These are phyloP conservation scores for Ochropleura leucogaster DNA, from an alignment of 2,888 invertebrate species.

Conservation along the genomic window DNA sequence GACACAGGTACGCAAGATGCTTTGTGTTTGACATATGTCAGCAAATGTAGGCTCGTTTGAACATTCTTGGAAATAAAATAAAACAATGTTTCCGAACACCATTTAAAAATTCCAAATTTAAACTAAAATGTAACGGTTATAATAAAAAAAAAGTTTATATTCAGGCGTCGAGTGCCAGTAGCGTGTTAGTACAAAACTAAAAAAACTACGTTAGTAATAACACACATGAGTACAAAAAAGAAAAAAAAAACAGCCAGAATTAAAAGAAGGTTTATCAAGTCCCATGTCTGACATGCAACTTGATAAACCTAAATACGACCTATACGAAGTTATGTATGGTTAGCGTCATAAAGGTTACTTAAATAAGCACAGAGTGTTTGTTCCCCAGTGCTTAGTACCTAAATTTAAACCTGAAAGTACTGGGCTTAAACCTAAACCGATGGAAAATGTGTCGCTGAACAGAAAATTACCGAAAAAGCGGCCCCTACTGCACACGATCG, in stretches of 20 bases:
- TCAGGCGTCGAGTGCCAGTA: too few relatives aligned
- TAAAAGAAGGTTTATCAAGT: too few relatives aligned
- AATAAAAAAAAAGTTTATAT: background rate
- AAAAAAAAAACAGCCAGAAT: too few relatives aligned
- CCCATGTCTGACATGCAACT: too few relatives aligned
- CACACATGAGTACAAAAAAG: too few relatives aligned
- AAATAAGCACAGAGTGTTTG: background rate
- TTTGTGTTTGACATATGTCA: conserved; percentile 43
- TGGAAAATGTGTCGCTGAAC: conserved; percentile 63
- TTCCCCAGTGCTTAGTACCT: conserved; percentile 14
- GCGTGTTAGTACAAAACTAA: too few relatives aligned
- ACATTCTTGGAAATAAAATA: conserved; percentile 21
- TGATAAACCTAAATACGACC: background rate
- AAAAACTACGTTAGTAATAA: too few relatives aligned
- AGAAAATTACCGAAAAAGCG: conserved; percentile 59
- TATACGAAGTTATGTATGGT: too few relatives aligned
- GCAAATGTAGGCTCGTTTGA: conserved; percentile 9
- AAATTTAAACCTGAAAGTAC: conserved; percentile 20
- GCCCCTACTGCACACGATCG: conserved; percentile 72
- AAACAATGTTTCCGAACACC: background rate
- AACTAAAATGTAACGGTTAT: background rate
- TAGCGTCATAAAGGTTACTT: conserved; percentile 5
- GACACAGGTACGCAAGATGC: conserved; percentile 32
- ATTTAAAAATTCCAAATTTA: background rate
- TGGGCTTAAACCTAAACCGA: conserved; percentile 43